Conservation (phyloP, 2,113 vertebrate species). For the Hypanus sabinus region DNA sequence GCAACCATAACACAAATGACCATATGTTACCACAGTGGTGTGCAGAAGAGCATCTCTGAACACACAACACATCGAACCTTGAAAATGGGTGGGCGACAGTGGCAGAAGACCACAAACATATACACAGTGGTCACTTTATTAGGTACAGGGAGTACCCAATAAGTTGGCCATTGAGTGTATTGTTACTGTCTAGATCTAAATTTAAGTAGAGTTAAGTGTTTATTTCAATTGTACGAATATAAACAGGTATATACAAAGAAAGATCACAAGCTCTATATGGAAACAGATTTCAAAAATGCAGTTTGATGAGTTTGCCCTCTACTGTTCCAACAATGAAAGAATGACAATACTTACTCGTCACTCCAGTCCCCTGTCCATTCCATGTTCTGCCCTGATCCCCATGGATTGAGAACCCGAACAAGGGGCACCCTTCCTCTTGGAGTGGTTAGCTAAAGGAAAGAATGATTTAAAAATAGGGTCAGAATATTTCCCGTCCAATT, state of each 20-base stretch:
- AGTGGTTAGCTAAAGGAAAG: constrained; percentile 30
- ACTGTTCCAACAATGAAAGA: neutral
- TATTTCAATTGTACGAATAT: neutral
- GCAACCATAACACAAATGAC: too few species aligned
- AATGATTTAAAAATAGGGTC: neutral
- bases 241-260: neutral
- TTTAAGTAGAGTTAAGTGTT: neutral
- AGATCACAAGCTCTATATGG: neutral
- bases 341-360: constrained; percentile 14
- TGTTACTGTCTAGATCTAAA: neutral
- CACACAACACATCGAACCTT: too few species aligned
- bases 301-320: neutral
- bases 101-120: too few species aligned
- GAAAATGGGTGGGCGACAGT: too few species aligned
- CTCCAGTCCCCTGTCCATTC: constrained; percentile 39
- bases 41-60: too few species aligned
- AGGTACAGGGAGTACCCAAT: too few species aligned
- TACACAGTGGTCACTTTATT: too few species aligned
- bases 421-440: constrained; percentile 34
- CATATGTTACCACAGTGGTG: too few species aligned
- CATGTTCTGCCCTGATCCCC: constrained; percentile 35
- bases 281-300: neutral
- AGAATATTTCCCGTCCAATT: neutral
- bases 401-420: constrained; percentile 37
- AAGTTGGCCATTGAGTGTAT: neutral